Evolutionary conservation across 2,113 vertebrate genomes (phyloP).

Genomic region (Microtus pennsylvanicus): DNA sequence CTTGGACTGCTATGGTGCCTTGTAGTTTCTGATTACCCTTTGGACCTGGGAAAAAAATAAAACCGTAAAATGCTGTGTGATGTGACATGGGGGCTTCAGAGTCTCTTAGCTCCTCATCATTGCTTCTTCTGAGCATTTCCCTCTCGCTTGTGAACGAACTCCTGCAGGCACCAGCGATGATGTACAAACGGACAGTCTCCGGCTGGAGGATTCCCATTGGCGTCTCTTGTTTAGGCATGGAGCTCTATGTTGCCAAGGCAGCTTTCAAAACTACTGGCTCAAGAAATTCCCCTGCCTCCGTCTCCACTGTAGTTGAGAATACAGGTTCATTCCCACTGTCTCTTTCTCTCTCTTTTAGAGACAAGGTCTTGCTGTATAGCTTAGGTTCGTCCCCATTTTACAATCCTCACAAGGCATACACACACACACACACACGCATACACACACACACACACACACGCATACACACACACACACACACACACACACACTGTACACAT

Average conservation of each 20-base stretch:
- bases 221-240: neutral
- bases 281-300: neutral
- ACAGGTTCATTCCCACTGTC: neutral
- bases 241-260: neutral
- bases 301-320: neutral
- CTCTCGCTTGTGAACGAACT: neutral
- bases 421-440: neutral
- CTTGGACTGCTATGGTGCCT: neutral
- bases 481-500: neutral
- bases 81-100: neutral
- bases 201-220: too few species aligned
- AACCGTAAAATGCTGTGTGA: neutral
- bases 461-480: neutral
- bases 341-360: neutral
- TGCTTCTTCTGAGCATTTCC: neutral
- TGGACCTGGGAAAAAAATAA: conserved; percentile 14
- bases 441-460: too few species aligned
- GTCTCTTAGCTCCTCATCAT: neutral
- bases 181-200: neutral
- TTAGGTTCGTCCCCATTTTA: neutral
- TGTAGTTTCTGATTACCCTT: conserved; percentile 53
- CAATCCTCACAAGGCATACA: neutral
- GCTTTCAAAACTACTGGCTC: neutral
- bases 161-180: neutral
- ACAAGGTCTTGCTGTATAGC: neutral